Evolutionary conservation across 2,113 vertebrate genomes (phyloP), one percentile per base, ranked within the genome.

Genomic region (Serinus canaria): DNA sequence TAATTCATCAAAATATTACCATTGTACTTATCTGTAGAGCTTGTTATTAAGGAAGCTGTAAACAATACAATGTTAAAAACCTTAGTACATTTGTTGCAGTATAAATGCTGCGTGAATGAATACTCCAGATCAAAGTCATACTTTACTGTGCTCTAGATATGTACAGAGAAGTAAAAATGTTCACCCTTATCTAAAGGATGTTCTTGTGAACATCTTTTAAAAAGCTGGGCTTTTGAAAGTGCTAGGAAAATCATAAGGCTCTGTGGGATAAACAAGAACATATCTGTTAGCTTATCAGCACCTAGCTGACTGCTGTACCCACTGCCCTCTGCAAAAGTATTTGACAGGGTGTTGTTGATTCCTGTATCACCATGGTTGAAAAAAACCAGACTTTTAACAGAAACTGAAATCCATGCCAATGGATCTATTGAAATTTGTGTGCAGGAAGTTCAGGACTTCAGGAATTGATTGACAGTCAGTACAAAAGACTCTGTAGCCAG

Each of bases 321-420:
- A 7, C 30, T 63, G 43, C 35, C 33, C 16, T 89, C 12, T 72
- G 2, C n/a, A 47, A 24, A 79, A 72, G 22, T 91, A 28, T 59
- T 44, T 70, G 18, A 46, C 13, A 2, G 5, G 3, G 11, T 49
- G 67, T 72, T 41, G 30, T 59, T 68, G 35, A 59, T 81, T 75
- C 13, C 27, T 68, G 49, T 7, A 24, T 28, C 20, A 35, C 17
- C 6, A 4, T 39, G 39, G 39, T 59, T 0, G 0, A 1, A 50
- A 43, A 83, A 55, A n/a, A 7, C 1, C 7, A 49, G 8, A 37
- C 35, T 74, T 93, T 83, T 64, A 64, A 62, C 27, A 73, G 33
- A 86, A 92, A 56, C 7, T 30, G 24, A 83, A 69, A 33, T 86
- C 41, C 10, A 2, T 18, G 22, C 66, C 25, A 46, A 2, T 39